These are phyloP conservation scores for Aleadryas rufinucha DNA, from an alignment of 2,113 vertebrate genomes.

Conservation along the genomic window DNA sequence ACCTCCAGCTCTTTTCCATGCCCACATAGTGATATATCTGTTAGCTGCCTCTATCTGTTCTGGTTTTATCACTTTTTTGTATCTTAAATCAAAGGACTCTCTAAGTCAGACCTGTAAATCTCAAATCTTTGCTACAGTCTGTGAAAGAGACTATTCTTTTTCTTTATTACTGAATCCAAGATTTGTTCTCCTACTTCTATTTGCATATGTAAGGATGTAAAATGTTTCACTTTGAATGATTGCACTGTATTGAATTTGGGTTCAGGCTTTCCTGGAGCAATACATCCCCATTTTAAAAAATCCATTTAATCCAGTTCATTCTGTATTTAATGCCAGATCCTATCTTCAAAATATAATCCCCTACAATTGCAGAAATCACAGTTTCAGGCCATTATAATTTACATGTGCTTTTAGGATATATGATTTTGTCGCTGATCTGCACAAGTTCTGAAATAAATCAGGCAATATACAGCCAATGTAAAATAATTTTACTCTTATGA, in stretches of 20 bases:
- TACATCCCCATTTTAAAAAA: background rate
- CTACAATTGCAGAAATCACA: background rate
- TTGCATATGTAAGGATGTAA: background rate
- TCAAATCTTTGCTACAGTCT: background rate
- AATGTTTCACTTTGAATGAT: background rate
- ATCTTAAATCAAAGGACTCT: background rate
- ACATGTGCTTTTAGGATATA: background rate
- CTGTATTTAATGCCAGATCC: background rate
- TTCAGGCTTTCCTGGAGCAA: background rate
- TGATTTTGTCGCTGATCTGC: background rate
- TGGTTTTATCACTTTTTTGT: background rate
- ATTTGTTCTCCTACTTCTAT: background rate
- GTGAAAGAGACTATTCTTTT: background rate
- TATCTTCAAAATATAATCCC: background rate
- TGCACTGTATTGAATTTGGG: background rate
- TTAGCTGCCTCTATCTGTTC: rapidly evolving
- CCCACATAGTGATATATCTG: background rate
- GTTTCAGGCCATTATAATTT: background rate
- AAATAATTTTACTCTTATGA: background rate
- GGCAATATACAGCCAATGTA: background rate
- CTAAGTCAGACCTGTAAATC: background rate
- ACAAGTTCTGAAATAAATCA: background rate
- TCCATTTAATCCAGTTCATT: background rate
- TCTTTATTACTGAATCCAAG: background rate
- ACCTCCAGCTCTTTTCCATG: background rate